phyloP scores from a whole-genome alignment of 2,888 invertebrate genomes.

The Sinotaia quadrata region DNA sequence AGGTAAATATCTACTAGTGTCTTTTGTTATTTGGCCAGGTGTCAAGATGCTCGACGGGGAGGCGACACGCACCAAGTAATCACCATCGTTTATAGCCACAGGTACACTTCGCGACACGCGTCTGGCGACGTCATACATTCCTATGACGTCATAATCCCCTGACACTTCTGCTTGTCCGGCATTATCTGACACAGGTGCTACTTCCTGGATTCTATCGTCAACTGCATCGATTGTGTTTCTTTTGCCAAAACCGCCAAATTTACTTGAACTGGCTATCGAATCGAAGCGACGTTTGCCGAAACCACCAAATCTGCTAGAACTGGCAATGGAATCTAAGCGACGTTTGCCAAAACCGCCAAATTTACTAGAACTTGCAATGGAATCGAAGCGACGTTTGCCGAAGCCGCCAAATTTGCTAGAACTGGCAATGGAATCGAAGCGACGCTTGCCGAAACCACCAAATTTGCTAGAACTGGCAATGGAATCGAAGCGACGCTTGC shows the following conservation, averaged over 20 bases:
- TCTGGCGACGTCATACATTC: background rate
- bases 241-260: constrained; percentile 16
- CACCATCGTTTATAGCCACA: constrained; percentile 1
- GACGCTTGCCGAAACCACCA: constrained; percentile 16
- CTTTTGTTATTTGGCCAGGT: background rate
- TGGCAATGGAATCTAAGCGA: background rate
- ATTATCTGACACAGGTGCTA: background rate
- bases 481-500: constrained; percentile 24
- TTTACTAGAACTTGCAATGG: background rate
- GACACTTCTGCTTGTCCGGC: background rate
- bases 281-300: constrained; percentile 12
- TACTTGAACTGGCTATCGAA: constrained; percentile 6
- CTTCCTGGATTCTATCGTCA: background rate
- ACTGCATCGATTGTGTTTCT: constrained; percentile 4
- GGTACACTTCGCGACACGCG: background rate
- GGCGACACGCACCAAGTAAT: background rate
- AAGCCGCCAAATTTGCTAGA: constrained; percentile 12
- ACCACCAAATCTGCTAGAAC: background rate
- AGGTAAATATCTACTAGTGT: too few relatives aligned
- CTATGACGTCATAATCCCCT: background rate
- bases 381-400: constrained; percentile 5
- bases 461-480: constrained; percentile 17
- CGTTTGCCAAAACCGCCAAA: constrained; percentile 15
- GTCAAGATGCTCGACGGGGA: background rate
- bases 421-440: constrained; percentile 21